Evolutionary conservation across 2,888 invertebrate species (phyloP).

Genomic region (Tricholauxania praeusta): DNA sequence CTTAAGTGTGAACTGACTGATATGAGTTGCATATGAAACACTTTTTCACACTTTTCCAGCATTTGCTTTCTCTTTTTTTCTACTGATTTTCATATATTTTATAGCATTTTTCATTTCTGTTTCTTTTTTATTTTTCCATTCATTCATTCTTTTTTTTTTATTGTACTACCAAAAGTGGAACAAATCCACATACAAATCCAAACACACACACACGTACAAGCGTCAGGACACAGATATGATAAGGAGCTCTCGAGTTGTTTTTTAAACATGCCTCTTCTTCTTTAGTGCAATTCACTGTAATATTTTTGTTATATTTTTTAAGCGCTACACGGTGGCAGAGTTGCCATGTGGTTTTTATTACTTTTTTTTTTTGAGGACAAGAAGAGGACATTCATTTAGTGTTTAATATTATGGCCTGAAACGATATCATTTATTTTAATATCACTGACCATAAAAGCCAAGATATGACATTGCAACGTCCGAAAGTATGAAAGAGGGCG

Average conservation of each 20-base stretch:
- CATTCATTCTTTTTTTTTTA: background rate
- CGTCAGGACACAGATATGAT: constrained; percentile 1
- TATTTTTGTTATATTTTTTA: constrained; percentile 4
- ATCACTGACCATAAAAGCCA: no score
- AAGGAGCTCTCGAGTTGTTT: constrained; percentile 25
- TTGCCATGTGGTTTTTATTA: background rate
- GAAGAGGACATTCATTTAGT: no score
- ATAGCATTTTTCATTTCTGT: background rate
- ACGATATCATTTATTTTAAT: no score
- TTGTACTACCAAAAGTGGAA: constrained; percentile 10
- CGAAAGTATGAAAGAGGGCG: no score
- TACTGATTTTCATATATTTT: no score
- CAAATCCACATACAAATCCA: background rate
- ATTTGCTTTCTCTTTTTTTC: no score
- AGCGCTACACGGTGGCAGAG: background rate
- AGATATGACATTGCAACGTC: no score
- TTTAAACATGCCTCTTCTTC: constrained; percentile 17
- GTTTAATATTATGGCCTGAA: no score
- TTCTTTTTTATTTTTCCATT: background rate
- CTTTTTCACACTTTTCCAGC: no score
- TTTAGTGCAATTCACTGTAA: constrained; percentile 33
- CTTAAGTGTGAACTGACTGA: no score
- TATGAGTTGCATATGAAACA: no score
- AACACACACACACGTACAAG: constrained; percentile 17
- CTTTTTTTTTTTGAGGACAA: no score